Percentiles rank a stretch among this genome's conserved stretches.
phyloP scores from a whole-genome alignment of 2,797 vertebrate species.

The Fringilla coelebs region DNA sequence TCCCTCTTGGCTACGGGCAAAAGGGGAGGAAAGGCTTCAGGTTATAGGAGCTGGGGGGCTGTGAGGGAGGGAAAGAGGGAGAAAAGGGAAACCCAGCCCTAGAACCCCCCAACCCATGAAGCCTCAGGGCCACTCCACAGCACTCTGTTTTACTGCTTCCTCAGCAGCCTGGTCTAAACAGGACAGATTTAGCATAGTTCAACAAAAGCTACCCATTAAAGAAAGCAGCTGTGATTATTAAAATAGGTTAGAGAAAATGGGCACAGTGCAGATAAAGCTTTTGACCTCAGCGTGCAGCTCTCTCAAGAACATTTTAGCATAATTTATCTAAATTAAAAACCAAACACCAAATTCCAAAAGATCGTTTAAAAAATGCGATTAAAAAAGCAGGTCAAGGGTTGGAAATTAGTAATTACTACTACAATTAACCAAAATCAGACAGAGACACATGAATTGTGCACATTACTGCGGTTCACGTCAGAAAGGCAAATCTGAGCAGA shows the following conservation, averaged over 20 bases:
- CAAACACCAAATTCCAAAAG: conserved; percentile 56
- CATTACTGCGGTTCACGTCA: conserved; percentile 50
- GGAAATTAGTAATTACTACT: conserved; percentile 64
- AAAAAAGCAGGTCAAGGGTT: conserved; percentile 43
- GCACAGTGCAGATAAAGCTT: conserved; percentile 31
- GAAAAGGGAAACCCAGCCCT: not conserved
- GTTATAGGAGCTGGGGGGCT: not conserved
- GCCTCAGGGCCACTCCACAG: accelerated
- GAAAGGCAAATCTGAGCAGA: conserved; percentile 29
- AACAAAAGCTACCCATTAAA: conserved; percentile 52
- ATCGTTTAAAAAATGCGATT: conserved; percentile 27
- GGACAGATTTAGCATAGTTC: conserved; percentile 17
- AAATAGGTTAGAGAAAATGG: conserved; percentile 60
- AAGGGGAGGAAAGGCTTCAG: not conserved
- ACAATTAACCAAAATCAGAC: conserved; percentile 65
- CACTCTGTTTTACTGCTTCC: not conserved
- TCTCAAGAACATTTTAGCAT: conserved; percentile 43
- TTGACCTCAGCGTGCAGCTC: conserved; percentile 11
- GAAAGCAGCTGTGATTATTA: conserved; percentile 50
- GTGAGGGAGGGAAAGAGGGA: not conserved
- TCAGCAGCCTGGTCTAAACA: conserved; percentile 21
- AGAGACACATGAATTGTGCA: conserved; percentile 32
- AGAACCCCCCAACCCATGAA: not conserved
- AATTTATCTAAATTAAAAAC: conserved; percentile 68
- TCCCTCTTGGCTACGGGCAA: accelerated